Evolutionary conservation across 2,888 invertebrate genomes (phyloP).

Genomic region (Apantesis nais): DNA sequence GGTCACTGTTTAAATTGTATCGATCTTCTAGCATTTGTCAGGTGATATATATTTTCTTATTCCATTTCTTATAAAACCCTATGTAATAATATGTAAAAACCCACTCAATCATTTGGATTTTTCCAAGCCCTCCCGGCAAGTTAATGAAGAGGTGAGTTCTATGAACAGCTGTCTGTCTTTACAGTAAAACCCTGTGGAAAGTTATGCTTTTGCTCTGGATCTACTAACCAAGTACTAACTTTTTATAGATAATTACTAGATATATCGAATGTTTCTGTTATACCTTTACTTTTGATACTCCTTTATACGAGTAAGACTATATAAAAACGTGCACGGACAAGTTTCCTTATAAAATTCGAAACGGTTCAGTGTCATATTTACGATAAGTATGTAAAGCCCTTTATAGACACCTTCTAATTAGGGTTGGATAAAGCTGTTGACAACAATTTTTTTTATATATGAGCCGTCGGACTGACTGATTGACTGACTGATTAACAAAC

Average conservation of each 20-base stretch:
- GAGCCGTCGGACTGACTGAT: no score
- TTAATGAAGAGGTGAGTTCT: slow-evolving; percentile 81
- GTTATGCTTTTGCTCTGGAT: slow-evolving; percentile 55
- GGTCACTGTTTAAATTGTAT: slow-evolving; percentile 57
- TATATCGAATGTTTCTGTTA: slow-evolving; percentile 2
- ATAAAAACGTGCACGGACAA: background rate
- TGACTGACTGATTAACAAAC: no score
- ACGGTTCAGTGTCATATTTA: no score
- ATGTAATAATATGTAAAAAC: slow-evolving; percentile 26
- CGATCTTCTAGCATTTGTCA: slow-evolving; percentile 88
- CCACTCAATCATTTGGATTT: slow-evolving; percentile 41
- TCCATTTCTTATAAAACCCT: slow-evolving; percentile 35
- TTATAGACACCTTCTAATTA: no score
- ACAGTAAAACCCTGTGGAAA: slow-evolving; percentile 32
- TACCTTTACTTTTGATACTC: slow-evolving; percentile 11
- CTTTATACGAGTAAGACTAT: slow-evolving; percentile 35
- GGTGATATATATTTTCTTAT: slow-evolving; percentile 82
- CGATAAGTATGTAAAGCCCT: no score
- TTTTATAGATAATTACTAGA: slow-evolving; percentile 5
- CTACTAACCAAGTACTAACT: slow-evolving; percentile 49
- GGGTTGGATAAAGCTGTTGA: no score
- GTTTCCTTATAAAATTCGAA: no score
- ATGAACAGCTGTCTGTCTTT: slow-evolving; percentile 46
- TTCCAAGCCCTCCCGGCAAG: slow-evolving; percentile 57
- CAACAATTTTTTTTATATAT: no score